Percentiles rank a stretch among this genome's conserved stretches.
phyloP scores from a whole-genome alignment of 1,140 invertebrate genomes.

The Solenopsis fugax region DNA sequence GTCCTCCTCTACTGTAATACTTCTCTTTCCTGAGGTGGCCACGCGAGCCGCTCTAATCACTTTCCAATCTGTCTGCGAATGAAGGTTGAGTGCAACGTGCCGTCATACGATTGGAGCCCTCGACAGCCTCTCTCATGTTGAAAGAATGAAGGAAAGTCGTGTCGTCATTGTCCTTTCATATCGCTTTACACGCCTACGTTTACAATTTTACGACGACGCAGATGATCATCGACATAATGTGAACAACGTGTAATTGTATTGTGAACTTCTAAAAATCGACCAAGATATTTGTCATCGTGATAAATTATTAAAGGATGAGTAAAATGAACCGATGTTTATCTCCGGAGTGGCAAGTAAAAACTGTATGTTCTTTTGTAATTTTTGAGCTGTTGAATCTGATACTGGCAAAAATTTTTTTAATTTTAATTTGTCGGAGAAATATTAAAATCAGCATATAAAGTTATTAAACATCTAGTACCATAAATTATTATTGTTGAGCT shows the following conservation, averaged over 20 bases:
- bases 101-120: no score
- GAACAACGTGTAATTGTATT: not conserved
- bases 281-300: no score
- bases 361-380: no score
- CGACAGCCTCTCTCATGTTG: not conserved
- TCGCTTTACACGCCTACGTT: not conserved
- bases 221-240: not conserved
- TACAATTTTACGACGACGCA: slow-evolving; percentile 17
- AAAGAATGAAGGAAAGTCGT: not conserved
- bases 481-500: no score
- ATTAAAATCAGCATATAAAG: no score
- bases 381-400: no score
- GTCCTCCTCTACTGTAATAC: slow-evolving; percentile 2
- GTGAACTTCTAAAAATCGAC: not conserved
- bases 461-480: no score
- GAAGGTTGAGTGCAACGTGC: slow-evolving; percentile 40
- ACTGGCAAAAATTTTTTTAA: no score
- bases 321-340: no score
- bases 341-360: no score
- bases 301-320: no score
- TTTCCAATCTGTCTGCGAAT: slow-evolving; percentile 37
- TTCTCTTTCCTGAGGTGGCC: not conserved
- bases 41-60: slow-evolving; percentile 37
- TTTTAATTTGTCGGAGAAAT: no score
- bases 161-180: slow-evolving; percentile 30